Evolutionary conservation across 1,140 invertebrate species (phyloP), one percentile per base, ranked within the genome.

Genomic region (Drosophila nigrodunni): DNA sequence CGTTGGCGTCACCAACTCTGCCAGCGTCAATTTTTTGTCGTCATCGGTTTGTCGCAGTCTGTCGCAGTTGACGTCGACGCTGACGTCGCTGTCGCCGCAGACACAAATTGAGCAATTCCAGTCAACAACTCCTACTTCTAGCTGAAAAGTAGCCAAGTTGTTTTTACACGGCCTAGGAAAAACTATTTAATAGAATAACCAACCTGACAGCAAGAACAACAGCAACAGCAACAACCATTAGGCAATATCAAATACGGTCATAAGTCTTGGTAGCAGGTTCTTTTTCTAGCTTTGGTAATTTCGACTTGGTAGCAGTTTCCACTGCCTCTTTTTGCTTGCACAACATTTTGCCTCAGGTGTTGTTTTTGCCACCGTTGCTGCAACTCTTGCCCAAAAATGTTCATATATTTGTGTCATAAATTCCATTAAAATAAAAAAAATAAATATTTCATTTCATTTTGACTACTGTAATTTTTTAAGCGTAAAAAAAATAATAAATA

Each of bases 51-150:
- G 52, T 67, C 25, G 25, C 25, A 30, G 25, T 30, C 25, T 79
- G 73, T 50, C 50, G 35, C 54, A 37, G 37, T 72, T 60, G 35
- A 13, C 47, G 49, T n/a, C 15, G 34, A 34, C 65, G 64, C 41
- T 54, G 43, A 15, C 39, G 65, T 57, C 30, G 55, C 44, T 46
- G 72, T 52, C 39, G 62, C 64, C 64, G 74, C 78, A 81, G 80
- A 83, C 85, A 89, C 85, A 88, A 88, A 88, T 88, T 89, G 85
- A 88, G 85, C 85, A 88, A 89, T 88, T 85, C 85, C 70, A 88
- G 85, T 89, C 78, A 88, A 89, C 78, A 89, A 88, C 86, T 88
- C 80, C 85, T 89, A 89, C 85, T 89, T 88, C 85, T 78, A 78
- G 77, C 78, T 88, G 85, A 89, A 81, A 88, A 88, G 78, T 81